A percentile compares a stretch with the other conserved stretches of the same genome.
Evolutionary conservation across 1,140 invertebrate genomes (phyloP).

Genomic region (Epicauta chinensis): DNA sequence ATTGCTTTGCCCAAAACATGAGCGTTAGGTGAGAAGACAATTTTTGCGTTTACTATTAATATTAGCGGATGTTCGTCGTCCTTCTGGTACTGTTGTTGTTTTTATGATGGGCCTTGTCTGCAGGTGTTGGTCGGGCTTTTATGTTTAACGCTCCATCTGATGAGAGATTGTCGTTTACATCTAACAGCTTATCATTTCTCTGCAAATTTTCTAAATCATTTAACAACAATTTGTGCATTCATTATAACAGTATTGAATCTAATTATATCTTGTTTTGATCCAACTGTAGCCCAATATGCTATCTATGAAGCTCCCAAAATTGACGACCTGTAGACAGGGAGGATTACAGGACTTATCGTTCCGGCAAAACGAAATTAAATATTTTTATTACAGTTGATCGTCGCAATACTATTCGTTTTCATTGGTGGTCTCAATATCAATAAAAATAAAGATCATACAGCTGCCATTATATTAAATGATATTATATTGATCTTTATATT

Average conservation of each 20-base stretch:
- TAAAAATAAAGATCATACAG: slow-evolving; percentile 58
- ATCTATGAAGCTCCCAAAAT: slow-evolving; percentile 40
- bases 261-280: slow-evolving; percentile 72
- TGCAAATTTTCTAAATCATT: slow-evolving; percentile 62
- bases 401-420: slow-evolving; percentile 70
- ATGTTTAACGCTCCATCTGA: slow-evolving; percentile 63
- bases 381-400: slow-evolving; percentile 55
- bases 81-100: background rate
- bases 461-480: slow-evolving; percentile 70
- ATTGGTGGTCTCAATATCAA: slow-evolving; percentile 77
- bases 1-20: no score
- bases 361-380: no score
- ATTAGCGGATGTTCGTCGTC: no score
- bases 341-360: no score
- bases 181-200: slow-evolving; percentile 58
- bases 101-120: slow-evolving; percentile 4
- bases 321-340: slow-evolving; percentile 3
- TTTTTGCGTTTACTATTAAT: no score
- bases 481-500: slow-evolving; percentile 72
- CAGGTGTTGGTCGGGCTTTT: slow-evolving; percentile 52
- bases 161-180: slow-evolving; percentile 69
- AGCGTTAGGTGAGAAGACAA: no score
- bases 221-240: slow-evolving; percentile 63
- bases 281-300: slow-evolving; percentile 50
- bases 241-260: slow-evolving; percentile 70